Evolutionary conservation across 2,113 vertebrate species (phyloP).

Genomic region (Trogon melanurus): DNA sequence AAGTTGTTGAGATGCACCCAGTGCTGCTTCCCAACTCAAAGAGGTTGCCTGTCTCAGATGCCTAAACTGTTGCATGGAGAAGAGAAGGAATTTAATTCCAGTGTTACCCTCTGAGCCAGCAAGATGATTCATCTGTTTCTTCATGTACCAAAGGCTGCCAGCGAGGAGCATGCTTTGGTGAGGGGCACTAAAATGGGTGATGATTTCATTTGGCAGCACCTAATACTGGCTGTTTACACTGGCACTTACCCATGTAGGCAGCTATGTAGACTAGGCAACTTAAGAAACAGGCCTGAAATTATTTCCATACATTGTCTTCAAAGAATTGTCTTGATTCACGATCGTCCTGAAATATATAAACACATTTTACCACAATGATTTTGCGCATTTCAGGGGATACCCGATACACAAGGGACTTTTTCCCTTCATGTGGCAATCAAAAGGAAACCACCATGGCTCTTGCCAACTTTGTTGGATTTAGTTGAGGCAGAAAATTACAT

Average conservation of each 20-base stretch:
- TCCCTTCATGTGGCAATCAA: conserved; percentile 1
- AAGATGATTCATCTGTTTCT: conserved; percentile 23
- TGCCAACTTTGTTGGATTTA: conserved; percentile 34
- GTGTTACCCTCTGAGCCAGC: not conserved
- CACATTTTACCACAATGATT: conserved; percentile 47
- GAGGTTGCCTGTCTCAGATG: not conserved
- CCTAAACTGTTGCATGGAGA: not conserved
- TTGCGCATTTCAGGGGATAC: conserved; percentile 33
- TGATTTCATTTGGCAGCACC: conserved; percentile 58
- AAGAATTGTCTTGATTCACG: conserved; percentile 56
- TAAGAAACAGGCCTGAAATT: conserved; percentile 47
- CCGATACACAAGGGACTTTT: conserved; percentile 12
- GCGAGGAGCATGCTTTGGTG: not conserved
- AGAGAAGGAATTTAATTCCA: conserved; percentile 25
- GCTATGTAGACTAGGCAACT: not conserved
- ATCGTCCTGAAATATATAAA: conserved; percentile 61
- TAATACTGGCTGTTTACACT: conserved; percentile 15
- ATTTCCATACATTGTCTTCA: conserved; percentile 57
- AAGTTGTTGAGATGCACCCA: not conserved
- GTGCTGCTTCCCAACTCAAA: not conserved
- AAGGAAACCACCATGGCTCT: not conserved
- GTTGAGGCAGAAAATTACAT: conserved; percentile 43
- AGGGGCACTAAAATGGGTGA: not conserved
- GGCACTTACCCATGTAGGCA: conserved; percentile 45
- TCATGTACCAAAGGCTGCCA: not conserved